Conservation (phyloP, 2,888 invertebrate genomes). For the Tetranychus piercei region DNA sequence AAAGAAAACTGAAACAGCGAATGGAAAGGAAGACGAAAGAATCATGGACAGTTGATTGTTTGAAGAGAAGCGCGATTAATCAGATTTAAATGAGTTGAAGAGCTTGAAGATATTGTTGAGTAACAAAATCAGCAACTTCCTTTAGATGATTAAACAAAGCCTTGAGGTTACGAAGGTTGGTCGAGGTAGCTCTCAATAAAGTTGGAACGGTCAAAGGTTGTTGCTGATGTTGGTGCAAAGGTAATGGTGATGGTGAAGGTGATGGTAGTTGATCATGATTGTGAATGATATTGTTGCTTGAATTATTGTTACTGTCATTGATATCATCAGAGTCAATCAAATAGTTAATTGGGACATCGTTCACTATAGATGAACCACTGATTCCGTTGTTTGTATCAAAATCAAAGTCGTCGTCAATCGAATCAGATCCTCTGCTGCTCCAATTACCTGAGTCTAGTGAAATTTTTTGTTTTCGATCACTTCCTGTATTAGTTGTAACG, state of each 20-base stretch:
- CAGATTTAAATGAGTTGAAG: not conserved
- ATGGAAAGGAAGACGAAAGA: not conserved
- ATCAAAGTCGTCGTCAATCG: slow-evolving; percentile 4
- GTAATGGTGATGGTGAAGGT: no score
- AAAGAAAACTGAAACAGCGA: not conserved
- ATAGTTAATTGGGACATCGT: not conserved
- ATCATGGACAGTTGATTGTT: not conserved
- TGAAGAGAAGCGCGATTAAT: not conserved
- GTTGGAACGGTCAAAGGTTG: not conserved
- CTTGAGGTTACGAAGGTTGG: slow-evolving; percentile 5
- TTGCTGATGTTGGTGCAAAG: not conserved
- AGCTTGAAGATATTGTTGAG: not conserved
- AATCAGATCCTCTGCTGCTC: not conserved
- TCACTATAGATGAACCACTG: not conserved
- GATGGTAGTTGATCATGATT: not conserved
- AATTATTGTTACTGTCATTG: not conserved
- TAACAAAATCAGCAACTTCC: slow-evolving; percentile 8
- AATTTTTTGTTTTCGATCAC: slow-evolving; percentile 5
- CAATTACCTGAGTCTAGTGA: slow-evolving; percentile 11
- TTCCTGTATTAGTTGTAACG: not conserved
- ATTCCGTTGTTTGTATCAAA: not conserved
- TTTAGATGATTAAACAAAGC: not conserved
- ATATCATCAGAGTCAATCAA: not conserved
- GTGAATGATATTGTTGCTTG: not conserved
- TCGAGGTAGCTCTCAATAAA: not conserved